A percentile compares a stretch with the other conserved stretches of the same genome.
Evolutionary conservation across 2,888 invertebrate species (phyloP).

Genomic region (Ectemnius cavifrons): DNA sequence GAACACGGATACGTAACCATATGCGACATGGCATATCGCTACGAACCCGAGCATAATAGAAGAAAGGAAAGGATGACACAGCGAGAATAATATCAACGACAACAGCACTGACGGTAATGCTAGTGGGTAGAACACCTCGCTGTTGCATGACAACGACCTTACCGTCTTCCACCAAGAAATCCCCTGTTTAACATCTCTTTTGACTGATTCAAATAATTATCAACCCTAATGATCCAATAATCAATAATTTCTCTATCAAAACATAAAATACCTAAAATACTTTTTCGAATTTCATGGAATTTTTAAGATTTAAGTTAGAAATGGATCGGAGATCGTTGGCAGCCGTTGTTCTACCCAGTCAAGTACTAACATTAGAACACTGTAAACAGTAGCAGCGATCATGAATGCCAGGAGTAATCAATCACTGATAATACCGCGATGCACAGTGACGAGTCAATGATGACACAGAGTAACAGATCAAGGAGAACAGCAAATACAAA

Average conservation of each 20-base stretch:
- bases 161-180: too few relatives aligned
- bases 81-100: slow-evolving; percentile 10
- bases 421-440: slow-evolving; percentile 15
- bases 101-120: slow-evolving; percentile 5
- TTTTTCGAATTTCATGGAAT: too few relatives aligned
- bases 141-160: too few relatives aligned
- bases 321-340: too few relatives aligned
- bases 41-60: slow-evolving; percentile 13
- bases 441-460: slow-evolving; percentile 23
- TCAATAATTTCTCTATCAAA: too few relatives aligned
- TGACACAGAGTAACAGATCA: slow-evolving; percentile 27
- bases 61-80: slow-evolving; percentile 16
- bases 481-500: slow-evolving; percentile 10
- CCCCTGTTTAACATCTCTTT: too few relatives aligned
- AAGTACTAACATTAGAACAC: slow-evolving; percentile 8
- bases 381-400: slow-evolving; percentile 14
- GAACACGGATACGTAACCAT: background rate
- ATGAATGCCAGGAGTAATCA: background rate
- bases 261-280: too few relatives aligned
- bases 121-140: too few relatives aligned
- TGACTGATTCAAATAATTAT: too few relatives aligned
- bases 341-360: background rate
- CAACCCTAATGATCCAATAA: too few relatives aligned
- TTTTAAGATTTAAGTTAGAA: too few relatives aligned
- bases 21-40: background rate